phyloP scores from a whole-genome alignment of 1,140 invertebrate genomes.

The Drosophila kikkawai region DNA sequence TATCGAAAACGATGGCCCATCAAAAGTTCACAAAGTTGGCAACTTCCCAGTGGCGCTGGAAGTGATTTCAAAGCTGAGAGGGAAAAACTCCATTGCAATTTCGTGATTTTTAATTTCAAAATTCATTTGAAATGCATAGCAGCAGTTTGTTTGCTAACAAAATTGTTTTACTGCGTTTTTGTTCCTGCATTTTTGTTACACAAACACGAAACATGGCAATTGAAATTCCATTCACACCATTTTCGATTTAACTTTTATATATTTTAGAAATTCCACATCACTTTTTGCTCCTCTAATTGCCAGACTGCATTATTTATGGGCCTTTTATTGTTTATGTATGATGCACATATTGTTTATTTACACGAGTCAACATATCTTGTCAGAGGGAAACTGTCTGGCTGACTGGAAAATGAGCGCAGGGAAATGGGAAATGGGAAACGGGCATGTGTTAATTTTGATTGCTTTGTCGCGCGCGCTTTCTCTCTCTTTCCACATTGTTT shows the following conservation, averaged over 20 bases:
- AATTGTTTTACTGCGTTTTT: constrained; percentile 17
- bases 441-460: constrained; percentile 71
- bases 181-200: constrained; percentile 24
- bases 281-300: constrained; percentile 62
- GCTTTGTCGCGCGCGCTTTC: constrained; percentile 54
- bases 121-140: constrained; percentile 27
- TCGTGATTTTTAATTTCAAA: constrained; percentile 27
- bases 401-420: constrained; percentile 13
- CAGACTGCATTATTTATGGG: constrained; percentile 62
- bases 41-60: neutral
- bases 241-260: constrained; percentile 46
- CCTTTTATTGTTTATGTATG: constrained; percentile 42
- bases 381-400: constrained; percentile 16
- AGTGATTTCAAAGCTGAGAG: neutral
- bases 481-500: constrained; percentile 26
- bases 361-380: constrained; percentile 32
- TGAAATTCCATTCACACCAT: constrained; percentile 58
- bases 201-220: constrained; percentile 50
- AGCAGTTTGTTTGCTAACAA: constrained; percentile 34
- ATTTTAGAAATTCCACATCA: constrained; percentile 32
- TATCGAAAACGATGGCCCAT: constrained; percentile 11
- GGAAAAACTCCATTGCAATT: neutral
- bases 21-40: constrained; percentile 9
- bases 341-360: constrained; percentile 61
- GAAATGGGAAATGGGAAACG: constrained; percentile 23